Evolutionary conservation across 1,140 invertebrate species (phyloP), one percentile per base, ranked within the genome.

Genomic region (Polypedilum vanderplanki): DNA sequence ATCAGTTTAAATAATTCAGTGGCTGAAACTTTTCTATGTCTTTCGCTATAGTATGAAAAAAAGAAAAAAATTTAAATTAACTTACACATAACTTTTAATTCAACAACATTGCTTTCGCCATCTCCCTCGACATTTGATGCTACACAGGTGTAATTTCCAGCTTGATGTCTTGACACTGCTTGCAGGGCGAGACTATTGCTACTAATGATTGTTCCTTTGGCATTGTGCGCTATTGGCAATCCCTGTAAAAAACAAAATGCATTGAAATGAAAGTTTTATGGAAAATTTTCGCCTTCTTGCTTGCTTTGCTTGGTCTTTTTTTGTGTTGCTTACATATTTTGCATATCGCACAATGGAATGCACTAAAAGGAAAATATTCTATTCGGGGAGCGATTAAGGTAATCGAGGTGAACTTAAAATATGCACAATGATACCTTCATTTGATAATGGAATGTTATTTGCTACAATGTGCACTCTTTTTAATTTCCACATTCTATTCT

Each of bases 31-130:
- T 33, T 74, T 40, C 1, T 15, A 12, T 40, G 7, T 17, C 17
- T n/a, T 24, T 73, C 70, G 33, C 10, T 18, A 12, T 8, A 70
- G 9, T n/a, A 18, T 20, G 9, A 70, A 70, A 12, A 8, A 1
- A 20, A 74, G 18, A 40, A 22, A 64, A 75, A 75, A 17, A 65
- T 64, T 65, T 75, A 75, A 76, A 76, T 9, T 77, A 82, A 93
- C 94, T 94, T 87, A 95, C 93, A 95, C 88, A 95, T 93, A 78
- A 96, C 90, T 86, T 91, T 92, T 75, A 96, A 85, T 79, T 90
- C 88, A 7, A 95, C 88, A 40, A 85, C 87, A 77, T 92, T 91
- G 75, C 93, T 94, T 76, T 90, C 88, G 18, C 93, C 93, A 79
- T 95, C 92, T 12, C 93, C 93, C 82, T 95, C 93, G 1, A 93